Conservation (phyloP, 2,113 vertebrate species). For the Mola mola region DNA sequence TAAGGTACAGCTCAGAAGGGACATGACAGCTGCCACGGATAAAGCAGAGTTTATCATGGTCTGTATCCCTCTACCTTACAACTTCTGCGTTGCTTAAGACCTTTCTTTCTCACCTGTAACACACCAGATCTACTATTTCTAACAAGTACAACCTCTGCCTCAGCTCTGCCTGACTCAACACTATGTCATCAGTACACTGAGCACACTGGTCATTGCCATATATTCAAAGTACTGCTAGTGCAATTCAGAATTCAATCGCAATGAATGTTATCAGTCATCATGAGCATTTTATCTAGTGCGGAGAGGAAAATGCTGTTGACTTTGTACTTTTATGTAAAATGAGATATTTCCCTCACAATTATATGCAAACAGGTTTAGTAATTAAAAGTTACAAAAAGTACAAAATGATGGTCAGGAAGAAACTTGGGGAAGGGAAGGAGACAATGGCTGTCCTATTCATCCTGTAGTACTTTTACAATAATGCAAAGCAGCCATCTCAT, state of each 20-base stretch:
- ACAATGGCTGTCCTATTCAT: too few relatives aligned
- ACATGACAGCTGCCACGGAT: not conserved
- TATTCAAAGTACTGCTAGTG: conserved; percentile 58
- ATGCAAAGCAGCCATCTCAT: not conserved
- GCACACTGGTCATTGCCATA: conserved; percentile 57
- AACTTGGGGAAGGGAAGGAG: too few relatives aligned
- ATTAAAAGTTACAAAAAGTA: not conserved
- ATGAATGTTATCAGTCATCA: conserved; percentile 49
- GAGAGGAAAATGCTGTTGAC: not conserved
- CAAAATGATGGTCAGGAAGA: too few relatives aligned
- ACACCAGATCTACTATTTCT: conserved; percentile 5
- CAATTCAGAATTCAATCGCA: conserved; percentile 5
- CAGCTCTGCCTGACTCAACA: conserved; percentile 22
- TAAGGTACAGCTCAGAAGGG: conserved; percentile 31
- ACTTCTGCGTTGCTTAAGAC: too few relatives aligned
- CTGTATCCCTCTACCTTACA: too few relatives aligned
- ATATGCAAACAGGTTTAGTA: not conserved
- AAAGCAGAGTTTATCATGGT: conserved; percentile 6
- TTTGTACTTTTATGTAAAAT: not conserved
- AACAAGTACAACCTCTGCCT: conserved; percentile 23
- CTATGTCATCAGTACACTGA: conserved; percentile 29
- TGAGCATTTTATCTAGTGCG: conserved; percentile 28
- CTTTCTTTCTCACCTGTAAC: too few relatives aligned
- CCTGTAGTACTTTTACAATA: not conserved
- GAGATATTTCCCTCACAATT: not conserved